Percentiles rank a stretch among this genome's conserved stretches.
Evolutionary conservation across 2,888 invertebrate species (phyloP).

Genomic region (Ceraclea dissimilis): DNA sequence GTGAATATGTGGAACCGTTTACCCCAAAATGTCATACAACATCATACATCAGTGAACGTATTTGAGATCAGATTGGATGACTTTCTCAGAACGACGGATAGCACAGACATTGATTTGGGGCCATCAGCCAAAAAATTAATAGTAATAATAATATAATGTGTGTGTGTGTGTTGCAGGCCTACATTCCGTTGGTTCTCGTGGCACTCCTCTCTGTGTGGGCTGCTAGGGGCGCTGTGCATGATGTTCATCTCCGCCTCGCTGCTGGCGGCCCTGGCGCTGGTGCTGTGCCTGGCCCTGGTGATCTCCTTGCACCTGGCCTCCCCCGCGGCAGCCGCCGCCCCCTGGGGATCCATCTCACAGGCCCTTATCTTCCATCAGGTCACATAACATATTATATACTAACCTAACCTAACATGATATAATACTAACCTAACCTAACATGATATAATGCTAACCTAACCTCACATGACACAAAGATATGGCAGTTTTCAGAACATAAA

Average conservation of each 20-base stretch:
- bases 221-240: conserved; percentile 80
- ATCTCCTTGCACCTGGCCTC: conserved; percentile 84
- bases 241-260: conserved; percentile 92
- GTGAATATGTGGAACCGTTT: no score
- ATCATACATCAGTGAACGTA: no score
- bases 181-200: conserved; percentile 95
- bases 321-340: conserved; percentile 68
- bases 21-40: no score
- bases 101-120: no score
- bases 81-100: no score
- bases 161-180: conserved; percentile 58
- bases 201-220: conserved; percentile 82
- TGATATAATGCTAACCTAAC: no score
- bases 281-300: conserved; percentile 76
- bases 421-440: no score
- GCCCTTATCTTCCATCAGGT: conserved; percentile 99
- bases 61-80: no score
- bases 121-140: no score
- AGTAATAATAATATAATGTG: no score
- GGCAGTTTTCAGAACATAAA: no score
- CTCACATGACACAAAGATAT: neutral
- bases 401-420: neutral
- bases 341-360: conserved; percentile 98
- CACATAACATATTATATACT: no score
- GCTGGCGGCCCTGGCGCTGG: conserved; percentile 81